phyloP scores from a whole-genome alignment of 2,888 invertebrate genomes.

The Oasisia sp. region DNA sequence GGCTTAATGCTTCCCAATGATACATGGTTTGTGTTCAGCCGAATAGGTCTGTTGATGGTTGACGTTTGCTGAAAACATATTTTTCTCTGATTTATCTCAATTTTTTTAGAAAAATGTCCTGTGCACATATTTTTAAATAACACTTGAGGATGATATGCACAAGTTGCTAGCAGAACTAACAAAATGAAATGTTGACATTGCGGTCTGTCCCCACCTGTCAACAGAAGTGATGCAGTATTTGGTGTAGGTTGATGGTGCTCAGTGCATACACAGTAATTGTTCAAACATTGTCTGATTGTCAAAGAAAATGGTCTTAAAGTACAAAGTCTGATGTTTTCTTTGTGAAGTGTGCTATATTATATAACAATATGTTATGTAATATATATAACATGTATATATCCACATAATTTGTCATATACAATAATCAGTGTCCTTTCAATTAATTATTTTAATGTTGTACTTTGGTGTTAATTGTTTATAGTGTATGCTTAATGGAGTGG shows the following conservation, averaged over 20 bases:
- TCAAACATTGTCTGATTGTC: background rate
- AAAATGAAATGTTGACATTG: background rate
- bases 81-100: background rate
- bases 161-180: background rate
- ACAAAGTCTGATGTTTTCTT: background rate
- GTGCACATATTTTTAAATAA: background rate
- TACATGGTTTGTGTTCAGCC: no score
- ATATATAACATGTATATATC: no score
- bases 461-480: background rate
- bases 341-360: background rate
- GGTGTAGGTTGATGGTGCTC: background rate
- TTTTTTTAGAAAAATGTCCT: background rate
- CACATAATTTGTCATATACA: no score
- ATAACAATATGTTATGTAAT: background rate
- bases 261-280: background rate
- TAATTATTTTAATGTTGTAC: background rate
- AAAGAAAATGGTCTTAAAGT: background rate
- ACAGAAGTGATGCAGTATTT: background rate
- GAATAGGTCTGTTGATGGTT: background rate
- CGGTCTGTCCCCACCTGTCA: background rate
- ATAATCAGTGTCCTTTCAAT: no score
- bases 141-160: background rate
- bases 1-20: background rate
- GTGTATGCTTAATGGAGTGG: background rate
- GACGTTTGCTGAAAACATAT: background rate